Percentiles rank a stretch among this genome's conserved stretches.
phyloP scores from a whole-genome alignment of 2,113 vertebrate genomes.

The Cyanoramphus novaezelandiae region DNA sequence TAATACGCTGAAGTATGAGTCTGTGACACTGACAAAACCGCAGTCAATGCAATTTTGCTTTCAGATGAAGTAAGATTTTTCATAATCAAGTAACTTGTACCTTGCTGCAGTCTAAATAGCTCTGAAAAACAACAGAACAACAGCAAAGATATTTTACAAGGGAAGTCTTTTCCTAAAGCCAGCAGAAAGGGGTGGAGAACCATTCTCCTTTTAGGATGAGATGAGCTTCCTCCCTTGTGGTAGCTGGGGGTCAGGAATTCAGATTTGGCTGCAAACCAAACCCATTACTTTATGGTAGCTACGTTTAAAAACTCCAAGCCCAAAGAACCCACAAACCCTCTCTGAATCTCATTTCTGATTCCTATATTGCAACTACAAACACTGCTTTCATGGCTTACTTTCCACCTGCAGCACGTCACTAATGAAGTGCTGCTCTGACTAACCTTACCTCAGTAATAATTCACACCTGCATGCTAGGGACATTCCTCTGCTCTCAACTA shows the following conservation, averaged over 20 bases:
- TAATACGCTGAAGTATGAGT: not conserved
- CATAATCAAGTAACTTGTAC: not conserved
- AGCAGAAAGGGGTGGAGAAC: not conserved
- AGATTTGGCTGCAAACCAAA: not conserved
- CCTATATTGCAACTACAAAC: not conserved
- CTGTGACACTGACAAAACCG: rapidly evolving
- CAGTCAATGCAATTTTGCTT: not conserved
- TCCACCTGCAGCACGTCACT: not conserved
- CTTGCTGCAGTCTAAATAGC: not conserved
- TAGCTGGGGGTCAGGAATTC: not conserved
- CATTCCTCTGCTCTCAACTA: not conserved
- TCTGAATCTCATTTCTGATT: not conserved
- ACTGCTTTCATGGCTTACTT: not conserved
- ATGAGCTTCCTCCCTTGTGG: not conserved
- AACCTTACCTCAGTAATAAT: not conserved
- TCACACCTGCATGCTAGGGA: not conserved
- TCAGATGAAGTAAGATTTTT: not conserved
- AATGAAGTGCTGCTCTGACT: not conserved
- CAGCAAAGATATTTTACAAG: not conserved
- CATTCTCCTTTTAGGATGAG: rapidly evolving
- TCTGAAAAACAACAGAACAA: constrained; percentile 11
- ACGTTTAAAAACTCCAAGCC: rapidly evolving
- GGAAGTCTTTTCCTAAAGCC: not conserved
- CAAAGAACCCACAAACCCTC: not conserved
- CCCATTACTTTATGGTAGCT: not conserved